Evolutionary conservation across 2,888 invertebrate genomes (phyloP), one percentile per base, ranked within the genome.

Genomic region (Campaea margaritaria): DNA sequence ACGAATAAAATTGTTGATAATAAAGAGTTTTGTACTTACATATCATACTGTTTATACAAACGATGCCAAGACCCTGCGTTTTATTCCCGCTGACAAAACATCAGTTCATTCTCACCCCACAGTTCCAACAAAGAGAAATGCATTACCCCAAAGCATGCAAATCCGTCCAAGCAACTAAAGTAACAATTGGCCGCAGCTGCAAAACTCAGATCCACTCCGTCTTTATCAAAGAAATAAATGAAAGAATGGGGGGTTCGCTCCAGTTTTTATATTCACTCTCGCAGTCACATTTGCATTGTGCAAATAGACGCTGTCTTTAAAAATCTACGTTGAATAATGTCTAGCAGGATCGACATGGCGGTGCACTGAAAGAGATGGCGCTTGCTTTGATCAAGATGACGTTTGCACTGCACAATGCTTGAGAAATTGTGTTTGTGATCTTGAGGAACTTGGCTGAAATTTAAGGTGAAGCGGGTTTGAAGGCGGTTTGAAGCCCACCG

Each of bases 141-240:
- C 80, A 85, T 81, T 81, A 77, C 73, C 70, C 66, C 68, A 67
- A 65, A 75, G 74, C 75, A 81, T 80, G 81, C 82, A 82, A 84
- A 84, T 82, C 73, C 71, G 59, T 63, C 70, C 68, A 66, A 76
- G 77, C 71, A 78, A 79, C 75, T 74, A 72, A 74, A 81, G 82
- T 83, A 84, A 86, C 86, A 84, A 86, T 86, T 82, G 83, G 81
- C 80, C 82, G 60, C 89, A 89, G 87, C 83, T 88, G 89, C 77
- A 74, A 70, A 70, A 70, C 73, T 80, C 72, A 70, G 73, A 75
- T 70, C 75, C 76, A 77, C 77, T 83, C 73, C 66, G 72, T 81
- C 79, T 81, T 81, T 81, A 83, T 85, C 85, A 82, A 79, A 84
- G 84, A 82, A 83, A 83, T 82, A 82, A 86, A 85, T 81, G 81